Conservation (phyloP, 2,888 invertebrate genomes). For the Rotaria socialis region DNA sequence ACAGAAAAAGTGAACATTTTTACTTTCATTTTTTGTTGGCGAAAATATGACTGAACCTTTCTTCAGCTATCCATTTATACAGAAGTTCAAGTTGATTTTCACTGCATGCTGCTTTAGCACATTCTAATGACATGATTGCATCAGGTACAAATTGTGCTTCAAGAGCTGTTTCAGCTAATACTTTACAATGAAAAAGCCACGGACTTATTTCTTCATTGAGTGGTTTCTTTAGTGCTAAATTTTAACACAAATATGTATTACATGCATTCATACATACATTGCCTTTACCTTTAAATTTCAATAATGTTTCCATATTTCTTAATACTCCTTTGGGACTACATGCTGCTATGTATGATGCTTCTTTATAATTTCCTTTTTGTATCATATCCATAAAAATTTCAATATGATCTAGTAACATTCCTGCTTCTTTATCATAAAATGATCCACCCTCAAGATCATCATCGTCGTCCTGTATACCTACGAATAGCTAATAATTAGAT, state of each 20-base stretch:
- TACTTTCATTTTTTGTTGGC: neutral
- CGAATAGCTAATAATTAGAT: neutral
- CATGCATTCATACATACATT: neutral
- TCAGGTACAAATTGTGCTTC: constrained; percentile 19
- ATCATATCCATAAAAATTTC: constrained; percentile 58
- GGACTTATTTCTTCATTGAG: neutral
- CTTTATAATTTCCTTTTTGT: constrained; percentile 55
- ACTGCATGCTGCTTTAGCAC: constrained; percentile 1
- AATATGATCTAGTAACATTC: constrained; percentile 58
- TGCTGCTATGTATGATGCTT: constrained; percentile 58
- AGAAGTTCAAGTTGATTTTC: constrained; percentile 19
- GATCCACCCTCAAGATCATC: constrained; percentile 54
- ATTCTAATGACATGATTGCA: constrained; percentile 6
- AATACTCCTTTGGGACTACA: constrained; percentile 59
- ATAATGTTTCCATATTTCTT: constrained; percentile 56
- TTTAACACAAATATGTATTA: neutral
- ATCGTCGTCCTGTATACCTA: neutral
- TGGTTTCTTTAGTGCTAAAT: neutral
- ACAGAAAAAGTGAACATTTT: neutral
- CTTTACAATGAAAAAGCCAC: constrained; percentile 35
- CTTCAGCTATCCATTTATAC: neutral
- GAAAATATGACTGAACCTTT: neutral
- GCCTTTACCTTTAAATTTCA: constrained; percentile 53
- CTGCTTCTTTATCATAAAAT: constrained; percentile 57
- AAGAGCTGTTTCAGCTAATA: constrained; percentile 1